Evolutionary conservation across 2,113 vertebrate genomes (phyloP).

Genomic region (Aspiorhynchus laticeps): DNA sequence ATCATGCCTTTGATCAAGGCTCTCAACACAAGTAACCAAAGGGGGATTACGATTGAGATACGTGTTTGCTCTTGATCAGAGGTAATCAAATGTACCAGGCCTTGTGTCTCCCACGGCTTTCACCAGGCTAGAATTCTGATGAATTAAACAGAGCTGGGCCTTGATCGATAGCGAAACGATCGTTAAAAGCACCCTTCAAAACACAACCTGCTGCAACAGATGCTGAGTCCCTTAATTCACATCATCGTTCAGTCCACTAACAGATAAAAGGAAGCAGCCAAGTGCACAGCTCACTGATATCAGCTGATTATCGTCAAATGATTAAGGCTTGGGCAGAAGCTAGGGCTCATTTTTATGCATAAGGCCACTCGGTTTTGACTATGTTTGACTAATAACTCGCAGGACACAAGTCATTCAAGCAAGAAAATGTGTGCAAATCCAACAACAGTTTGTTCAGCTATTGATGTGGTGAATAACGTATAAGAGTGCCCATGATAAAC

Average conservation of each 20-base stretch:
- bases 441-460: not conserved
- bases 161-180: slow-evolving; percentile 66
- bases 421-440: not conserved
- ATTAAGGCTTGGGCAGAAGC: slow-evolving; percentile 56
- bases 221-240: slow-evolving; percentile 60
- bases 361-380: not conserved
- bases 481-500: not conserved
- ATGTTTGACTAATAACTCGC: not conserved
- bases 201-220: slow-evolving; percentile 59
- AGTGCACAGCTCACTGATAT: slow-evolving; percentile 56
- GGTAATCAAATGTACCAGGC: slow-evolving; percentile 55
- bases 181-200: slow-evolving; percentile 59
- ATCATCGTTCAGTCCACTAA: slow-evolving; percentile 54
- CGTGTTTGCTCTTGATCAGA: slow-evolving; percentile 44
- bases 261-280: slow-evolving; percentile 39
- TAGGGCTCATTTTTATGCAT: slow-evolving; percentile 14
- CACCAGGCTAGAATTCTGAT: slow-evolving; percentile 61
- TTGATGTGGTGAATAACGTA: not conserved
- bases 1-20: slow-evolving; percentile 49
- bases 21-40: not conserved
- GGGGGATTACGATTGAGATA: slow-evolving; percentile 20
- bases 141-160: slow-evolving; percentile 65
- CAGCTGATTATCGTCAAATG: slow-evolving; percentile 44
- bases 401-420: not conserved
- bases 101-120: slow-evolving; percentile 53